These are phyloP conservation scores for Natrix natrix DNA, from an alignment of 2,797 vertebrate species.

Conservation along the genomic window DNA sequence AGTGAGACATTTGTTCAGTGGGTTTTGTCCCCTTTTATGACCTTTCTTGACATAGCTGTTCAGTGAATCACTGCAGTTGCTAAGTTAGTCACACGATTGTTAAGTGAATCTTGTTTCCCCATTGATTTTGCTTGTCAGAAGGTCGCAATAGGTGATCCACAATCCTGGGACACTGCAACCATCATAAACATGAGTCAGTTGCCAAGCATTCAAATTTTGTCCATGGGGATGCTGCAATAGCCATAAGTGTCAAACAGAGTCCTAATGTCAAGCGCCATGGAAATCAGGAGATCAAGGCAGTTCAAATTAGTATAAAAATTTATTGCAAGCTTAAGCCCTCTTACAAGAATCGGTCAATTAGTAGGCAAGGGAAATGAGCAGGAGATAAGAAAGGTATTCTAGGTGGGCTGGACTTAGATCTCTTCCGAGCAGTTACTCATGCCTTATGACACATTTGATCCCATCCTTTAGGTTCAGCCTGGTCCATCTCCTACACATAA, in stretches of 20 bases:
- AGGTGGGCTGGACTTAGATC: background rate
- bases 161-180: background rate
- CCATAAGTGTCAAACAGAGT: background rate
- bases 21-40: background rate
- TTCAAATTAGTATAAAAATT: background rate
- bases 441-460: background rate
- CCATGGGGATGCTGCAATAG: background rate
- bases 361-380: background rate
- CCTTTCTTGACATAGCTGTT: background rate
- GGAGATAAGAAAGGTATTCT: background rate
- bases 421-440: background rate
- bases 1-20: background rate
- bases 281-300: background rate
- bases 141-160: background rate
- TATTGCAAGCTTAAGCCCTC: background rate
- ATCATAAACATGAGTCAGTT: background rate
- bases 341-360: background rate
- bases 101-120: background rate
- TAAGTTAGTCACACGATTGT: background rate
- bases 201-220: background rate
- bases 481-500: background rate
- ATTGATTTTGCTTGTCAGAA: background rate
- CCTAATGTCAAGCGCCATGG: no score
- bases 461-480: background rate
- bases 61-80: background rate